Conservation (phyloP, 2,113 vertebrate species). For the Zapus hudsonius region DNA sequence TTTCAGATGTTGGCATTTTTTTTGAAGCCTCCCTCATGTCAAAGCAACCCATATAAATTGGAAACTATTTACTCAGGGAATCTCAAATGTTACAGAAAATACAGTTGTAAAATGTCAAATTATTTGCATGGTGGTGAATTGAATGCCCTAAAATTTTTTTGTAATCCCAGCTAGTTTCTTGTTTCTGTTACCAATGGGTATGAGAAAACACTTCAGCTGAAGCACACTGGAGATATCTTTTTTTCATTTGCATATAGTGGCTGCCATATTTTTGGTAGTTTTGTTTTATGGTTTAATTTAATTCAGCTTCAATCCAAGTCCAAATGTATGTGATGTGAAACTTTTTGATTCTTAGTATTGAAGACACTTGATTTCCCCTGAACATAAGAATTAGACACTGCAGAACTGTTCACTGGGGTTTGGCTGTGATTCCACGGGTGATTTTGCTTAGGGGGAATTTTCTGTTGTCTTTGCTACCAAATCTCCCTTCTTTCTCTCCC, state of each 20-base stretch:
- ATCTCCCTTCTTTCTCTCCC: not conserved
- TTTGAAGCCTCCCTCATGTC: slow-evolving; percentile 37
- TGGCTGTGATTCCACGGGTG: not conserved
- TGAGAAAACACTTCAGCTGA: not conserved
- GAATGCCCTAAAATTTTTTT: slow-evolving; percentile 61
- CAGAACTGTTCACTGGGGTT: slow-evolving; percentile 2
- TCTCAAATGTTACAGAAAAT: slow-evolving; percentile 69
- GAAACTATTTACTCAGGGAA: slow-evolving; percentile 63
- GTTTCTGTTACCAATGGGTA: not conserved
- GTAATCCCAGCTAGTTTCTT: slow-evolving; percentile 44
- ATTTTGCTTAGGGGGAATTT: not conserved
- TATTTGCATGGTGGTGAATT: slow-evolving; percentile 69
- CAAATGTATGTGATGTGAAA: not conserved
- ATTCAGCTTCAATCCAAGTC: slow-evolving; percentile 15
- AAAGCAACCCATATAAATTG: slow-evolving; percentile 29
- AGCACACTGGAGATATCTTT: not conserved
- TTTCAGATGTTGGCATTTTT: slow-evolving; percentile 56
- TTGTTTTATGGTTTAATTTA: slow-evolving; percentile 50
- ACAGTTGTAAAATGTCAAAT: slow-evolving; percentile 74
- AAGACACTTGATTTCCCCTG: not conserved
- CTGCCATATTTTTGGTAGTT: not conserved
- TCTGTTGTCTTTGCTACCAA: not conserved
- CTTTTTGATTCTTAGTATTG: slow-evolving; percentile 5
- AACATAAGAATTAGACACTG: not conserved
- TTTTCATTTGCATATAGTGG: not conserved